phyloP scores from a whole-genome alignment of 2,797 vertebrate genomes.

The Hozukius guyotensis region DNA sequence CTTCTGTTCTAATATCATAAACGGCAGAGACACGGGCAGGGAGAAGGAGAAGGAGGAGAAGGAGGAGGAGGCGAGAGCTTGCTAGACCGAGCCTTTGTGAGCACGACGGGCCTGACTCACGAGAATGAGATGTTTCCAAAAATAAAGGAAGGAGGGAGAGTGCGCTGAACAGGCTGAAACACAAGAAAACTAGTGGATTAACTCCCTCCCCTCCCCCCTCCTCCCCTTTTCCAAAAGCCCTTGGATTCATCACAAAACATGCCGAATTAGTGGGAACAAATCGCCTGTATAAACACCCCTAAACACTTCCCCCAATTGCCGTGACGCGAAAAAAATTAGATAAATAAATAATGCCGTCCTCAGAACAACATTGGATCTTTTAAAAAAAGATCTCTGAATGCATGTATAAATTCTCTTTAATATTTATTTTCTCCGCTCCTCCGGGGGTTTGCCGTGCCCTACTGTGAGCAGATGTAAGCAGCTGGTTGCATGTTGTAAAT shows the following conservation, averaged over 20 bases:
- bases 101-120: constrained; percentile 69
- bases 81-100: constrained; percentile 67
- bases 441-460: constrained; percentile 22
- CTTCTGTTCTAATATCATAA: constrained; percentile 56
- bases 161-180: constrained; percentile 74
- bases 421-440: constrained; percentile 27
- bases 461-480: constrained; percentile 55
- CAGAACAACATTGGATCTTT: neutral
- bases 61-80: constrained; percentile 44
- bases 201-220: constrained; percentile 1
- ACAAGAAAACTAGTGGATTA: constrained; percentile 75
- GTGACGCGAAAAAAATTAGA: constrained; percentile 2
- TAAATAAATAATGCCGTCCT: constrained; percentile 17
- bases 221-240: constrained; percentile 52
- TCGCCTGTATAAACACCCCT: constrained; percentile 52
- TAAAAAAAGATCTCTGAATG: constrained; percentile 2
- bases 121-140: constrained; percentile 81
- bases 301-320: constrained; percentile 50
- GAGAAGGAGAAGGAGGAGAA: constrained; percentile 12
- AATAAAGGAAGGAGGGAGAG: constrained; percentile 63
- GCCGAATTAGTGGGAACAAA: constrained; percentile 71
- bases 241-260: constrained; percentile 72
- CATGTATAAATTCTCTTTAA: constrained; percentile 1
- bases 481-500: constrained; percentile 54
- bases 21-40: constrained; percentile 37